Evolutionary conservation across 1,140 invertebrate genomes (phyloP), one percentile per base, ranked within the genome.

Genomic region (Centruroides sculpturatus): DNA sequence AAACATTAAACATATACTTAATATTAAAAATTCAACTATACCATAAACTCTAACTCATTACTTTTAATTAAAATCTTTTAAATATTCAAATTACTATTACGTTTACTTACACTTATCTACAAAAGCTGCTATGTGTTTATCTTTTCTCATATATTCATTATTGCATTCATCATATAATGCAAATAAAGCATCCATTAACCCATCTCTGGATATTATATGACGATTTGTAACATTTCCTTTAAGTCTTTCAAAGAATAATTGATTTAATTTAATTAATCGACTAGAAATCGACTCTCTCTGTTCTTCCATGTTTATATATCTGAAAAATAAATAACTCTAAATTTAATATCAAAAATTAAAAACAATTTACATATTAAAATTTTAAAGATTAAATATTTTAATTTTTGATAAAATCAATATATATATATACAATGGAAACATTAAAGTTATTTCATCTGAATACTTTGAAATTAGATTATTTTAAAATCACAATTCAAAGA

Each of bases 101-200:
- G 35, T n/a, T 50, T 55, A 76, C 82, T 79, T 76, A 87, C 85
- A 87, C 78, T 85, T 87, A 57, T 83, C 82, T 11, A 87, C 78
- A 74, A 89, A 90, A 52, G 76, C 72, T 5, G 78, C 72, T 35
- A 89, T 82, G 67, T 84, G 78, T 63, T 81, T 80, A 71, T 89
- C 85, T 67, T 82, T 85, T 67, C 83, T 82, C 41, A 87, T 71
- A 48, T 77, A 73, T 61, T 88, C 84, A 64, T 82, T 82, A 60
- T 81, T 83, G 69, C 86, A 89, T 73, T 89, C 86, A 69, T 88
- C 85, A 71, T 86, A 89, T 3, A 91, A 73, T 55, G 85, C 77
- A 56, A 84, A 78, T 34, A 91, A 76, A 47, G 83, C 81, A 76
- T 89, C 87, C 47, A 88, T 70, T 7, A 89, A 74, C 8, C 79